phyloP scores from a whole-genome alignment of 2,888 invertebrate genomes.

The Machimus atricapillus region DNA sequence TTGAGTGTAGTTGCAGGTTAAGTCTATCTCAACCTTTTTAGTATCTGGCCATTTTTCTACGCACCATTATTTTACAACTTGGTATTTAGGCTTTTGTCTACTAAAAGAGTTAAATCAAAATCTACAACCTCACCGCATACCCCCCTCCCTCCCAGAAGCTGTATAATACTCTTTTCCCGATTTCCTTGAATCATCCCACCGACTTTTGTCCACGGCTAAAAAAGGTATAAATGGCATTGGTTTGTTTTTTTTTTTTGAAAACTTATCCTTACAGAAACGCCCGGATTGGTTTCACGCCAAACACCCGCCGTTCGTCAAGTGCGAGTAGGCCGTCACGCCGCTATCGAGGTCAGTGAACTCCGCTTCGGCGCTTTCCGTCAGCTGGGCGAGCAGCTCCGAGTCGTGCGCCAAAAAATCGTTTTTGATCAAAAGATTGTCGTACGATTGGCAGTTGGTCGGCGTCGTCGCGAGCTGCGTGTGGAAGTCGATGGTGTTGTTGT shows the following conservation, averaged over 20 bases:
- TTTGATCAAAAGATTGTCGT: constrained; percentile 58
- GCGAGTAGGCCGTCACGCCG: constrained; percentile 57
- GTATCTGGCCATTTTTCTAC: neutral
- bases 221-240: constrained; percentile 1
- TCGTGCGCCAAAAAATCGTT: constrained; percentile 54
- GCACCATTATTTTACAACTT: too few species aligned
- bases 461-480: constrained; percentile 45
- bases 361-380: constrained; percentile 55
- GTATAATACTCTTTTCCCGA: neutral
- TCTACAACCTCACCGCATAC: neutral
- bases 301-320: constrained; percentile 59
- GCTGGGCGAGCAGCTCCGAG: constrained; percentile 56
- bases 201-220: constrained; percentile 45
- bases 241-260: neutral
- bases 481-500: constrained; percentile 47
- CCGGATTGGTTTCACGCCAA: constrained; percentile 56
- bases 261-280: constrained; percentile 19
- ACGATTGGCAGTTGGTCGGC: constrained; percentile 39
- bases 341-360: constrained; percentile 61
- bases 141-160: neutral
- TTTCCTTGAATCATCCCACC: neutral
- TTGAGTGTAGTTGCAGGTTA: neutral
- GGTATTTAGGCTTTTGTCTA: neutral
- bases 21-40: neutral
- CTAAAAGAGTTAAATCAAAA: neutral